Conservation (phyloP, 2,888 invertebrate species). For the Alviniconcha strummeri region DNA sequence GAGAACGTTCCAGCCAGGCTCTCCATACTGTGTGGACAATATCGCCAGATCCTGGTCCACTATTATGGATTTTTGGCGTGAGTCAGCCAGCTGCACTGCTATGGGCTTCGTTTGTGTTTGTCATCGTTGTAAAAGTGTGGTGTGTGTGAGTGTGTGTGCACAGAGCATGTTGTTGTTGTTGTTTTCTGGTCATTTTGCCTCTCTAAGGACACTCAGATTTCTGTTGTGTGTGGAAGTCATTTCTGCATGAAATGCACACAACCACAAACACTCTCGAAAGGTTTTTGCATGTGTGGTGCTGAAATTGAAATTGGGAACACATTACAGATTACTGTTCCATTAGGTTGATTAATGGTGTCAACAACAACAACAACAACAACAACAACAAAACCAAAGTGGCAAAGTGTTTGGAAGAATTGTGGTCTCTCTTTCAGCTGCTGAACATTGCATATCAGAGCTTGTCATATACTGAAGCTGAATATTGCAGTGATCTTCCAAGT, state of each 20-base stretch:
- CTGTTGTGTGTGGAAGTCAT: neutral
- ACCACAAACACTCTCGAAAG: neutral
- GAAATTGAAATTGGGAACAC: neutral
- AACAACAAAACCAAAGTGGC: neutral
- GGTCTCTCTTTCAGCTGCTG: neutral
- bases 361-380: neutral
- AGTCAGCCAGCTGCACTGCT: neutral
- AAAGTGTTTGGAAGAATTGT: neutral
- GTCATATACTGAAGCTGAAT: neutral
- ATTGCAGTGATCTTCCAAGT: too few species aligned
- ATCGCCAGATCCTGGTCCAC: constrained; percentile 77
- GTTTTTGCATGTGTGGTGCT: neutral
- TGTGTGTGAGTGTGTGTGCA: neutral
- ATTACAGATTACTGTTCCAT: too few species aligned
- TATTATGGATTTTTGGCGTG: constrained; percentile 6
- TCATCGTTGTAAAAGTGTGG: neutral
- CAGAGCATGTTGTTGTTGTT: neutral
- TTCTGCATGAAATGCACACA: neutral
- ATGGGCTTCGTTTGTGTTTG: neutral
- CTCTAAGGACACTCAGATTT: too few species aligned
- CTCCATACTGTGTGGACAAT: constrained; percentile 80
- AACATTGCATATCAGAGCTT: neutral
- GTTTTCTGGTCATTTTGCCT: neutral
- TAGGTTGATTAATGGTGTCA: neutral
- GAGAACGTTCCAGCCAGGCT: constrained; percentile 81